These are phyloP conservation scores for Crypturellus undulatus DNA, from an alignment of 2,113 vertebrate genomes.

Conservation along the genomic window DNA sequence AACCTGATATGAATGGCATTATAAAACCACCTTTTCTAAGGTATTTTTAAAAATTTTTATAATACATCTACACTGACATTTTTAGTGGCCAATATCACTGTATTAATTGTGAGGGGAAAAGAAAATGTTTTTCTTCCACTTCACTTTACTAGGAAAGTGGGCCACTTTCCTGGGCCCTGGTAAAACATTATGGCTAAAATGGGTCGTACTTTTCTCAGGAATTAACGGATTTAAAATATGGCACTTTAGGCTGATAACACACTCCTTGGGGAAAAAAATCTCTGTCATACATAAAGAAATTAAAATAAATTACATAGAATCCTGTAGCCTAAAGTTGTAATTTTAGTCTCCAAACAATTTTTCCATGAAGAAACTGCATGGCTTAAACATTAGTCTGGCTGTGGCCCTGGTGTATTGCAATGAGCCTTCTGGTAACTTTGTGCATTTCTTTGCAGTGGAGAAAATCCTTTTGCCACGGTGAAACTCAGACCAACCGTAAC, in stretches of 20 bases:
- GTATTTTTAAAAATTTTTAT: slow-evolving; percentile 64
- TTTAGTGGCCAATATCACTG: neutral
- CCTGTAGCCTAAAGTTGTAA: neutral
- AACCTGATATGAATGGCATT: slow-evolving; percentile 86
- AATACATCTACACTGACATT: neutral
- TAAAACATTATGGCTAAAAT: neutral
- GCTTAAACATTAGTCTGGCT: neutral
- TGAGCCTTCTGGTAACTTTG: neutral
- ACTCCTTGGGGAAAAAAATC: neutral
- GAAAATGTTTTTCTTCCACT: neutral
- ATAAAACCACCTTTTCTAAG: slow-evolving; percentile 89
- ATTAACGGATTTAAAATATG: neutral
- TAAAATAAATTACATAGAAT: neutral
- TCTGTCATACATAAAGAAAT: neutral
- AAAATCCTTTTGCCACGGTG: slow-evolving; percentile 94
- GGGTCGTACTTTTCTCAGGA: neutral
- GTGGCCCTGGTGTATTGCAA: neutral
- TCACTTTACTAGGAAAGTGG: neutral
- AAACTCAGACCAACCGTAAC: slow-evolving; percentile 94
- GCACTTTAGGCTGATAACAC: neutral
- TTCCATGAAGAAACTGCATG: neutral
- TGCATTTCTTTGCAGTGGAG: slow-evolving; percentile 82
- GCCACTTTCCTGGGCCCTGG: neutral
- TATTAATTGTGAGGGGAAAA: neutral
- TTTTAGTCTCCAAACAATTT: neutral